phyloP scores from a whole-genome alignment of 2,888 invertebrate genomes.

The Torymus tubicola region DNA sequence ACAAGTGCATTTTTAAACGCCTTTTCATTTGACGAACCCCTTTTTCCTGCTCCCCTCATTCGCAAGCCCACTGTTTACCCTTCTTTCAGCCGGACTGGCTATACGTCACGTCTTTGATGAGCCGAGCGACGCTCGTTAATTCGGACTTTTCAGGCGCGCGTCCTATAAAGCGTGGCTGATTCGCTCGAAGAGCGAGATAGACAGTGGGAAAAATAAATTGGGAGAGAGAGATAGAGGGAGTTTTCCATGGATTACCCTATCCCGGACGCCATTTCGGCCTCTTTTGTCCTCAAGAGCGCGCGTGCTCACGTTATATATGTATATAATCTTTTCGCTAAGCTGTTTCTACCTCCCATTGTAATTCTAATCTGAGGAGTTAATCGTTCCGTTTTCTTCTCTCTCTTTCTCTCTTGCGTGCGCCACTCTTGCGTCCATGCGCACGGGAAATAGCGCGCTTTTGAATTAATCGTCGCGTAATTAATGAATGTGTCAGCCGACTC shows the following conservation, averaged over 20 bases:
- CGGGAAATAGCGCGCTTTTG: constrained; percentile 56
- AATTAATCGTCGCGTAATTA: constrained; percentile 59
- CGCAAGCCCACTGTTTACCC: constrained; percentile 5
- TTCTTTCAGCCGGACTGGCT: constrained; percentile 12
- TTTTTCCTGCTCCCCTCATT: not conserved
- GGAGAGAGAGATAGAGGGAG: not conserved
- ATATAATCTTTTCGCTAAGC: constrained; percentile 52
- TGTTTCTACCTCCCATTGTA: constrained; percentile 53
- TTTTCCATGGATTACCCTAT: constrained; percentile 14
- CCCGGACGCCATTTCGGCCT: constrained; percentile 19
- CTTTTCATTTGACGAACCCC: not conserved
- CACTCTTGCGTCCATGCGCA: not conserved
- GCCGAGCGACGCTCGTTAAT: constrained; percentile 6
- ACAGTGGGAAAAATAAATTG: constrained; percentile 40
- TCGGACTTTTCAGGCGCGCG: constrained; percentile 16
- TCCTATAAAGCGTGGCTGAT: not conserved
- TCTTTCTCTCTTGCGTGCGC: not conserved
- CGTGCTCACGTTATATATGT: constrained; percentile 16
- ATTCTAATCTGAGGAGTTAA: constrained; percentile 58
- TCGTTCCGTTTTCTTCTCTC: constrained; percentile 27
- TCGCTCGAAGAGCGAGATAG: not conserved
- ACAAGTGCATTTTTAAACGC: too few relatives aligned
- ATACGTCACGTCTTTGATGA: too few relatives aligned
- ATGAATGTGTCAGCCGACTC: constrained; percentile 37
- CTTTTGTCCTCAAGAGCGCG: constrained; percentile 24